Evolutionary conservation across 2,797 vertebrate species (phyloP).

Genomic region (Eutrigla gurnardus): DNA sequence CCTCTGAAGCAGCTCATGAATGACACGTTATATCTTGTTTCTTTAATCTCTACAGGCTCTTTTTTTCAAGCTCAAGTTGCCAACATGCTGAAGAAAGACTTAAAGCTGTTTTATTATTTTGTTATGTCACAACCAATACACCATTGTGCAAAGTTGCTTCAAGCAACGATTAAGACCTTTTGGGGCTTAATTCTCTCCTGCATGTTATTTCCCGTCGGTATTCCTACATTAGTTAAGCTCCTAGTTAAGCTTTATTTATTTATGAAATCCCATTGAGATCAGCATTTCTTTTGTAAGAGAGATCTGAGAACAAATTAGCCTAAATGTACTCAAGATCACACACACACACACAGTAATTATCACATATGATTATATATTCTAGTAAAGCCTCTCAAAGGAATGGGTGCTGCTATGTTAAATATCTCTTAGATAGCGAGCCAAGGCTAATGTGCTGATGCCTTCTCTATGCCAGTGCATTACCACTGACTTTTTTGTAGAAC

Average conservation of each 20-base stretch:
- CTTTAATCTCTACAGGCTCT: too few relatives aligned
- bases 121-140: neutral
- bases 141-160: neutral
- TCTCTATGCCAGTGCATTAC: too few relatives aligned
- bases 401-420: neutral
- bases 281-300: neutral
- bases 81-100: neutral
- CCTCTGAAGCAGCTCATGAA: neutral
- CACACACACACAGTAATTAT: neutral
- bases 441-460: too few relatives aligned
- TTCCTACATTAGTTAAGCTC: neutral
- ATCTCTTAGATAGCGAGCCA: too few relatives aligned
- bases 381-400: neutral
- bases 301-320: neutral
- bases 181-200: neutral
- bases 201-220: neutral
- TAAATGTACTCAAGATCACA: neutral
- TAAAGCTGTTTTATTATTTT: neutral
- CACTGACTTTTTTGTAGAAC: too few relatives aligned
- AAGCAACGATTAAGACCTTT: neutral
- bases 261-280: neutral
- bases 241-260: neutral
- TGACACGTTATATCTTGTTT: neutral
- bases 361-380: neutral
- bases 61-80: neutral